Percentiles rank a stretch among this genome's conserved stretches.
phyloP scores from a whole-genome alignment of 2,888 invertebrate genomes.

The Allophyes oxyacanthae region DNA sequence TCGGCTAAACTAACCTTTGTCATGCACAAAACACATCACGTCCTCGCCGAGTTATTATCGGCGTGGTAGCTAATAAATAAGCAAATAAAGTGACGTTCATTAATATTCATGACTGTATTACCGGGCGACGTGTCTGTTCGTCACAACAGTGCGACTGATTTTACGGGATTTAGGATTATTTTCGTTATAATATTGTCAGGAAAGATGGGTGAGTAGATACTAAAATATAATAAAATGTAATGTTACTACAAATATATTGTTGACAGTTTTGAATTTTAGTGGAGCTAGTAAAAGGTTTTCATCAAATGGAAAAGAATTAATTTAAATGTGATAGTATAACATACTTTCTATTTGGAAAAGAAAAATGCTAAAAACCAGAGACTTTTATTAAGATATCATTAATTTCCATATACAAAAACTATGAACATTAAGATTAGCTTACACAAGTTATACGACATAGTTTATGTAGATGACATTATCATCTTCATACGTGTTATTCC shows the following conservation, averaged over 20 bases:
- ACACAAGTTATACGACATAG: neutral
- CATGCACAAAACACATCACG: constrained; percentile 53
- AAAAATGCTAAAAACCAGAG: too few relatives aligned
- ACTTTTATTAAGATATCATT: too few relatives aligned
- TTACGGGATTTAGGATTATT: constrained; percentile 45
- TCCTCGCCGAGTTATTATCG: constrained; percentile 69
- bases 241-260: too few relatives aligned
- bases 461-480: constrained; percentile 10
- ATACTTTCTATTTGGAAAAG: too few relatives aligned
- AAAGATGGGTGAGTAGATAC: constrained; percentile 2
- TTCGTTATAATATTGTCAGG: constrained; percentile 18
- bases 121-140: constrained; percentile 70
- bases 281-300: neutral
- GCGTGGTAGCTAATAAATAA: constrained; percentile 77
- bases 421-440: neutral
- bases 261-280: neutral
- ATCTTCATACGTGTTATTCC: constrained; percentile 5
- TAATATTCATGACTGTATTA: constrained; percentile 84
- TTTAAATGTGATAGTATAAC: too few relatives aligned
- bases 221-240: too few relatives aligned
- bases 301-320: neutral
- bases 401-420: too few relatives aligned
- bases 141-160: constrained; percentile 52
- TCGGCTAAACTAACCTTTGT: constrained; percentile 38
- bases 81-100: constrained; percentile 82